Evolutionary conservation across 2,797 vertebrate genomes (phyloP).

Genomic region (Aphelocoma californica): DNA sequence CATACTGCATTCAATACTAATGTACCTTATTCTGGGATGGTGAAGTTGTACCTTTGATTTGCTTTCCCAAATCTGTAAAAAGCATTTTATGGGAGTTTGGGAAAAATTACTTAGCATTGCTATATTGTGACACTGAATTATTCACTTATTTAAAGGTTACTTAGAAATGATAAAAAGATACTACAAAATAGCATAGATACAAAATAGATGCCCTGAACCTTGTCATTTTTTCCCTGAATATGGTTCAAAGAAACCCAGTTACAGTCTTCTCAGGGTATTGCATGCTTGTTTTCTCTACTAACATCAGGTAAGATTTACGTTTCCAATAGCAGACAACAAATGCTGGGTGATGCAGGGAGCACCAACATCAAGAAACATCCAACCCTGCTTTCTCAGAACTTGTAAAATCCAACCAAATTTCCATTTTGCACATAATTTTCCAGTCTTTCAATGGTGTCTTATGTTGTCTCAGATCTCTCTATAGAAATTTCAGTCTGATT

Average conservation of each 20-base stretch:
- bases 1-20: neutral
- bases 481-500: neutral
- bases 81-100: neutral
- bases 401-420: neutral
- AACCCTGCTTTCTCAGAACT: neutral
- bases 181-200: rapidly evolving
- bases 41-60: neutral
- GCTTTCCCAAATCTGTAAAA: neutral
- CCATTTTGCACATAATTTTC: neutral
- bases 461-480: neutral
- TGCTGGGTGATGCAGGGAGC: neutral
- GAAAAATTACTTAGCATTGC: neutral
- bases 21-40: neutral
- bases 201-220: neutral
- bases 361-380: neutral
- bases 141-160: neutral
- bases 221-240: neutral
- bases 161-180: neutral
- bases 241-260: neutral
- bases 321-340: neutral
- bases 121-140: neutral
- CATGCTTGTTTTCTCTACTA: neutral
- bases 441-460: neutral
- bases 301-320: too few species aligned
- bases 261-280: rapidly evolving